Evolutionary conservation across 2,888 invertebrate genomes (phyloP).

Genomic region (Pandemis heparana): DNA sequence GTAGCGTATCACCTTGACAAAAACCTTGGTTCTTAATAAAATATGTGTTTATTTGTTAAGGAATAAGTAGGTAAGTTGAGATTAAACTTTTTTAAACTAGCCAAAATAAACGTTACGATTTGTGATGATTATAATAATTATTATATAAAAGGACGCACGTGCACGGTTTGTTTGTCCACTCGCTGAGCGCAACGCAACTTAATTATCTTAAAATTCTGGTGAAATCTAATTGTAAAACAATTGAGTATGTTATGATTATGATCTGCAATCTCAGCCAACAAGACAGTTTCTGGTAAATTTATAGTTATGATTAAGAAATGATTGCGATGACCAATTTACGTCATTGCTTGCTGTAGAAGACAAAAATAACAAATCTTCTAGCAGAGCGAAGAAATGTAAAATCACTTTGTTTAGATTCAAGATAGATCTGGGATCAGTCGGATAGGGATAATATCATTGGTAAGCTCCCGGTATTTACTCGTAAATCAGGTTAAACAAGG

Average conservation of each 20-base stretch:
- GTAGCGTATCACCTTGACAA: not conserved
- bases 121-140: not conserved
- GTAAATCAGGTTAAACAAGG: conserved; percentile 19
- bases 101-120: not conserved
- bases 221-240: conserved; percentile 45
- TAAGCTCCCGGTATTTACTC: not conserved
- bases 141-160: conserved; percentile 40
- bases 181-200: conserved; percentile 37
- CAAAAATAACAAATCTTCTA: not conserved
- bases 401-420: conserved; percentile 3
- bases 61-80: not conserved
- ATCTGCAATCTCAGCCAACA: conserved; percentile 43
- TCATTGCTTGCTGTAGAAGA: conserved; percentile 28
- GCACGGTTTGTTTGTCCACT: not conserved
- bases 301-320: conserved; percentile 29
- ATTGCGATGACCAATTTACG: conserved; percentile 25
- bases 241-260: conserved; percentile 34
- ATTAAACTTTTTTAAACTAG: not conserved
- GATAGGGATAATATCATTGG: conserved; percentile 27
- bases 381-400: conserved; percentile 24
- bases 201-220: conserved; percentile 37
- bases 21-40: conserved; percentile 3
- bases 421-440: not conserved
- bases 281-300: conserved; percentile 36
- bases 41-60: conserved; percentile 7